Conservation (phyloP, 2,888 invertebrate species). For the Proisotoma minuta region DNA sequence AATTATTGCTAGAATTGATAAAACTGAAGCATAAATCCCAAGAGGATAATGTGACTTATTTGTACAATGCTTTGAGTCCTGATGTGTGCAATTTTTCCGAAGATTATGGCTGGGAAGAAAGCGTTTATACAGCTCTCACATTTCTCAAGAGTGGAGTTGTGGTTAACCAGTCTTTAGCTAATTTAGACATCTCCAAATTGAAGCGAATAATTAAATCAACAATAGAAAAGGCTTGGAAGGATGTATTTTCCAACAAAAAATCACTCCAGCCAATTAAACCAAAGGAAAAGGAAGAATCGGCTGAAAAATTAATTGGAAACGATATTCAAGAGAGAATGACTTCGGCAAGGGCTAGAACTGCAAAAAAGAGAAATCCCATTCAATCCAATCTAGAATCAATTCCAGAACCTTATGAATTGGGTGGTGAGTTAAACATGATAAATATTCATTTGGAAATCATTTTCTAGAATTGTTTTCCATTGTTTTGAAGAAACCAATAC, state of each 20-base stretch:
- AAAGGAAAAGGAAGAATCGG: conserved; percentile 5
- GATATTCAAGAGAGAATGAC: conserved; percentile 46
- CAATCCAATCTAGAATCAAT: conserved; percentile 40
- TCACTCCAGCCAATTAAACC: background rate
- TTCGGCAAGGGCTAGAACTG: conserved; percentile 41
- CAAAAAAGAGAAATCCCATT: conserved; percentile 25
- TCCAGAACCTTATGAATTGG: conserved; percentile 39
- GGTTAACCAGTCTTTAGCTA: conserved; percentile 27
- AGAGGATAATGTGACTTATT: conserved; percentile 50
- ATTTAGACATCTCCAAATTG: conserved; percentile 40
- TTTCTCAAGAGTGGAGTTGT: conserved; percentile 43
- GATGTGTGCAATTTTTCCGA: conserved; percentile 50
- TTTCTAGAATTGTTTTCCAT: background rate
- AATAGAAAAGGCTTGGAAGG: conserved; percentile 41
- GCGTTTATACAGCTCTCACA: conserved; percentile 37
- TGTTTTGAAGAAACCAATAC: background rate
- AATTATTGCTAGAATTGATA: conserved; percentile 51
- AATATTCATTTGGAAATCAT: background rate
- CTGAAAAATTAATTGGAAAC: conserved; percentile 42
- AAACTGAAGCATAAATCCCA: conserved; percentile 51
- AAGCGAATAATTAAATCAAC: conserved; percentile 42
- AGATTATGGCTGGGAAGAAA: conserved; percentile 50
- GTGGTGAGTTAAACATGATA: background rate
- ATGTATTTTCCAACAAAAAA: background rate
- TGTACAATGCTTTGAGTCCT: conserved; percentile 52